phyloP scores from a whole-genome alignment of 2,888 invertebrate species.

The Octonoba sinensis region DNA sequence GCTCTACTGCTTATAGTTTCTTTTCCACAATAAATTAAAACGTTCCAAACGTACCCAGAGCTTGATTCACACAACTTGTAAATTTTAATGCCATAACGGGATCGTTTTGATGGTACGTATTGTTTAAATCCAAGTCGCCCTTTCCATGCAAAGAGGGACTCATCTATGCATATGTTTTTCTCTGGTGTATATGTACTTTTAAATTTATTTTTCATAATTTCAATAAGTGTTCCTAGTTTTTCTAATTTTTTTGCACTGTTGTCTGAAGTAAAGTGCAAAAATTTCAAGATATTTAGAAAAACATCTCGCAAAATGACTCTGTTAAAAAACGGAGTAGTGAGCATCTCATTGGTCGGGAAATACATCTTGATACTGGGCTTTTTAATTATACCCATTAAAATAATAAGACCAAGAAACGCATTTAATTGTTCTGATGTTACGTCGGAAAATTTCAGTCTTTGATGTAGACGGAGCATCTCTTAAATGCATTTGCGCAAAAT shows the following conservation, averaged over 20 bases:
- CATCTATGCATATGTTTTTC: background rate
- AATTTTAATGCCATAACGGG: background rate
- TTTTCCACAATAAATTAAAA: background rate
- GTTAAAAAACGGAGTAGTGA: background rate
- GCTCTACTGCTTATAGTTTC: no score
- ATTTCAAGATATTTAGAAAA: conserved; percentile 1
- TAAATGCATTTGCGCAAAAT: conserved; percentile 9
- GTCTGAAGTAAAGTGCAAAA: conserved; percentile 1
- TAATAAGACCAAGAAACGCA: conserved; percentile 2
- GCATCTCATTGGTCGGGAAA: background rate
- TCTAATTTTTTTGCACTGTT: background rate
- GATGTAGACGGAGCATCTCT: no score
- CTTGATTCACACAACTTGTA: conserved; percentile 5
- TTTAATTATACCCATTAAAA: conserved; percentile 3
- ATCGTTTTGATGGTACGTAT: background rate
- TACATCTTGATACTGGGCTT: background rate
- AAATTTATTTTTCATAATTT: background rate
- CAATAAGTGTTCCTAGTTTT: background rate
- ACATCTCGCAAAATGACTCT: background rate
- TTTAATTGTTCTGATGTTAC: background rate
- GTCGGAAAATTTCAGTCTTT: background rate
- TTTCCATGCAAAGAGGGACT: no score
- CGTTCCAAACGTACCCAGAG: conserved; percentile 7
- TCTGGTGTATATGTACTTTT: background rate
- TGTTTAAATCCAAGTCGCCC: background rate